Conservation (phyloP, 2,888 invertebrate species). For the Ametastegia equiseti region DNA sequence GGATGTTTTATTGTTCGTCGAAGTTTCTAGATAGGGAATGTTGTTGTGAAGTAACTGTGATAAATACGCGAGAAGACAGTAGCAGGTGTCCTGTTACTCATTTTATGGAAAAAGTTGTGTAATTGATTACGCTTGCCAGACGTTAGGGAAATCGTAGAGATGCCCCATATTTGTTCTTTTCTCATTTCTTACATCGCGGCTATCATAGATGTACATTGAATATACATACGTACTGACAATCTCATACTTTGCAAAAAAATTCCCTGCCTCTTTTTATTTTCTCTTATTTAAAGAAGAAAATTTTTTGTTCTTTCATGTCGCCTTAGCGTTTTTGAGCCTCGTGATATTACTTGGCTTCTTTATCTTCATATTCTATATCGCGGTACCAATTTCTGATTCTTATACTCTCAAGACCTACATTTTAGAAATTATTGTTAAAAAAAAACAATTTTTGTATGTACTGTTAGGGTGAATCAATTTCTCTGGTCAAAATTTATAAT, state of each 20-base stretch:
- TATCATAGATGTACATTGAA: neutral
- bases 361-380: neutral
- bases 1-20: neutral
- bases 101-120: slow-evolving; percentile 4
- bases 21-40: neutral
- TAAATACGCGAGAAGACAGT: neutral
- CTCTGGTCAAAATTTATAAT: no score
- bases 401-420: neutral
- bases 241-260: neutral
- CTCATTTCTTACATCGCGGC: neutral
- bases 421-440: neutral
- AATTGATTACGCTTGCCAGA: slow-evolving; percentile 29
- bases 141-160: slow-evolving; percentile 29
- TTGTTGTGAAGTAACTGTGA: neutral
- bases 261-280: neutral
- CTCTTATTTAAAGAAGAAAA: neutral
- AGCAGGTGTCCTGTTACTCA: slow-evolving; percentile 4
- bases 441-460: no score
- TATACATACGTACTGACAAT: neutral
- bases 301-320: neutral
- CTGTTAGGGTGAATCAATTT: no score
- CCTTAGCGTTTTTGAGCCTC: no score
- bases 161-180: neutral
- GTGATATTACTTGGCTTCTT: neutral
- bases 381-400: neutral